These are phyloP conservation scores for Tribolium freemani DNA, from an alignment of 2,888 invertebrate genomes.

Conservation along the genomic window DNA sequence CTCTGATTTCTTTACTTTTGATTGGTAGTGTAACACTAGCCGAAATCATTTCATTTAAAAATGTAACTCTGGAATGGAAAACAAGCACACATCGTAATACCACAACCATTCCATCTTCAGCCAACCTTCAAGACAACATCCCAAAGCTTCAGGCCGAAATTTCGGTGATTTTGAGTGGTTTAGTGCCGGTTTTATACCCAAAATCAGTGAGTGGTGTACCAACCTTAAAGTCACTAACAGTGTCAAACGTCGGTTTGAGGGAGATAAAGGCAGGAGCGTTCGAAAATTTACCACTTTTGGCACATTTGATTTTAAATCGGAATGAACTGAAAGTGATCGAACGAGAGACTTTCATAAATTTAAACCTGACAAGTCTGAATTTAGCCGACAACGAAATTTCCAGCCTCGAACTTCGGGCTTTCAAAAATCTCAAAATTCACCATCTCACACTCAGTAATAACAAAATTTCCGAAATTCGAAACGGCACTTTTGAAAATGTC, in stretches of 20 bases:
- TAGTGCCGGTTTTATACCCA: background rate
- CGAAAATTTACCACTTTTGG: conserved; percentile 15
- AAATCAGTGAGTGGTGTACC: background rate
- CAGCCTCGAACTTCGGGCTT: background rate
- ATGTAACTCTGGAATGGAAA: background rate
- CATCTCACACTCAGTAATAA: background rate
- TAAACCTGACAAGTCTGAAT: background rate
- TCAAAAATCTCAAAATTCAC: background rate
- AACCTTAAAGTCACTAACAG: background rate
- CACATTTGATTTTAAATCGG: conserved; percentile 29
- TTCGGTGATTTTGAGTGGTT: background rate
- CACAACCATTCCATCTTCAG: background rate
- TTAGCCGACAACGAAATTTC: conserved; percentile 9
- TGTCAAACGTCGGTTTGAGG: conserved; percentile 13
- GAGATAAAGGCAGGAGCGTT: conserved; percentile 40
- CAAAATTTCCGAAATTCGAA: background rate
- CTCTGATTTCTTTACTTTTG: background rate
- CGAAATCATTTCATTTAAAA: background rate
- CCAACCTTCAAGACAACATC: background rate
- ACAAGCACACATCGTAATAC: background rate
- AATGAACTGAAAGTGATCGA: conserved; percentile 36
- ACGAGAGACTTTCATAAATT: background rate
- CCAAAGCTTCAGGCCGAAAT: background rate
- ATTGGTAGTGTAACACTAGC: background rate
- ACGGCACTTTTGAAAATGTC: conserved; percentile 6